Base-by-base conservation (phyloP, 2,113 vertebrate genomes). In the Tenrec ecaudatus region DNA sequence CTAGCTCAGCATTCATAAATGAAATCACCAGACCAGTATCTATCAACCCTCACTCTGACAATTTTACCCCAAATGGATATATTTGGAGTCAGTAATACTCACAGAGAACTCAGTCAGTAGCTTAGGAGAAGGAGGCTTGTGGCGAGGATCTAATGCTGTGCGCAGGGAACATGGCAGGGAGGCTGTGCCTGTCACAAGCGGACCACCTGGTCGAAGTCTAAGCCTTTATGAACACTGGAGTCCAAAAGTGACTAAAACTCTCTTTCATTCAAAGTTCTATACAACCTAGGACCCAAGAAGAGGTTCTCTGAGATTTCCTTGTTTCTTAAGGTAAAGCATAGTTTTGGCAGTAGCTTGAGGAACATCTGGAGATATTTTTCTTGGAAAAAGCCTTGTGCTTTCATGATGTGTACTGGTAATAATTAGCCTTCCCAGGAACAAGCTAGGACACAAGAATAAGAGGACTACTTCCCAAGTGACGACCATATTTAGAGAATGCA, bases 211-310 rank as follows among this genome's bases (percentile, higher is more conserved):
- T 89, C 33, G 58, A 47, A 79, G 40, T 38, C 22, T 80, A 86
- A 80, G 1, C 4, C 7, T 6, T 12, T 36, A 16, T 25, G 14
- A 53, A 57, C 17, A 78, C 17, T 10, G 43, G 47, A 6, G 2
- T 29, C 25, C 19, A 68, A 60, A 77, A 66, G n/a, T 29, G 5
- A 29, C 66, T 82, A 91, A 79, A 69, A 66, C 15, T 60, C 20
- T 93, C 64, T 78, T 47, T 5, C n/a, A 57, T 47, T 43, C 86
- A 89, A 60, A 25, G 58, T 71, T 89, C 53, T 82, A 11, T 88
- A 79, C 82, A 20, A 92, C 40, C 71, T 5, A 71, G 27, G 43
- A 43, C 2, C 9, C n/a, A 82, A 14, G 29, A 79, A 53, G 31
- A 85, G 36, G 15, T 62, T 93, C 40, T 75, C 77, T 31, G 29